Base-by-base conservation (phyloP, 2,797 vertebrate species). In the Argentina silus region DNA sequence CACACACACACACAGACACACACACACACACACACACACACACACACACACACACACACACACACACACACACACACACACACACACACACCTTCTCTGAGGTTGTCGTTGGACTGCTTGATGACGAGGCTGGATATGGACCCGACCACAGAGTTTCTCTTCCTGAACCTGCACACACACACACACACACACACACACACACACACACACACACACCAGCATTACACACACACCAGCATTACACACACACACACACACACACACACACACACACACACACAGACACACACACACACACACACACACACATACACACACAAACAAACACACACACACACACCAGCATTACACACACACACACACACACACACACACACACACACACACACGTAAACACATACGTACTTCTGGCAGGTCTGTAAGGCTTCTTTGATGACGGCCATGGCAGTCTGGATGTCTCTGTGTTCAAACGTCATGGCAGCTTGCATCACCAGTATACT, bases 401-500 rank as follows among this genome's bases (percentile, higher is more conserved):
- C 7, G 6, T 68, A 68, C 47, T 93, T 97, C 86, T 99, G 97
- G 76, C 97, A 98, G 61, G 96, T 98, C 74, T 96, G 93, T 59
- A 99, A 87, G 48, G 97, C 95, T 70, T 98, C 96, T 70, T 97
- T 99, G 93, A 97, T 96, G 83, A 95, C 95, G 57, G 91, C 85
- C 91, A 99, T 97, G 85, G 96, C 97, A 14, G 94, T 81, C 75
- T 97, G 96, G 86, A 99, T 98, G 93, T 98, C 97, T 72, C 93
- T 93, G 51, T 96, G 97, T 61, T 99, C 97, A 67, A 99, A 99
- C 23, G 97, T 99, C 97, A 99, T 97, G 53, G 96, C 91, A 2
- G 97, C 96, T 84, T 98, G 96, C 95, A 98, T 94, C 84, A 97
- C 96, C 90, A 98, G 92, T 86, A 99, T 97, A 83, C 95, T 97